Evolutionary conservation across 2,113 vertebrate species (phyloP).

Genomic region (human (Homo sapiens)): GRCh38 chr1:74314501-74315000

Average conservation of each 20-base stretch:
- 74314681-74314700: not conserved
- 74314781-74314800: not conserved
- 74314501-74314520: not conserved
- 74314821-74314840: not conserved
- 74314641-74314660: not conserved
- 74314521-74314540: not conserved
- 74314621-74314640: not conserved
- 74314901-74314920: not conserved
- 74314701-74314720: not conserved
- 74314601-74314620: not conserved
- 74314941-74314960: not conserved
- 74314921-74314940: not conserved
- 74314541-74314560: not conserved
- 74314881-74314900: not conserved
- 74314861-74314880: not conserved
- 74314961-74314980: not conserved
- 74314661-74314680: slow-evolving; percentile 43
- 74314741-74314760: not conserved
- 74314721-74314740: not conserved
- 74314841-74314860: not conserved
- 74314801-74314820: not conserved
- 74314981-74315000: not conserved
- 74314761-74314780: not conserved
- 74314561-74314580: not conserved
- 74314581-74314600: not conserved